Evolutionary conservation across 2,888 invertebrate species (phyloP), one percentile per base, ranked within the genome.

Genomic region (Epirrhoe tristata): DNA sequence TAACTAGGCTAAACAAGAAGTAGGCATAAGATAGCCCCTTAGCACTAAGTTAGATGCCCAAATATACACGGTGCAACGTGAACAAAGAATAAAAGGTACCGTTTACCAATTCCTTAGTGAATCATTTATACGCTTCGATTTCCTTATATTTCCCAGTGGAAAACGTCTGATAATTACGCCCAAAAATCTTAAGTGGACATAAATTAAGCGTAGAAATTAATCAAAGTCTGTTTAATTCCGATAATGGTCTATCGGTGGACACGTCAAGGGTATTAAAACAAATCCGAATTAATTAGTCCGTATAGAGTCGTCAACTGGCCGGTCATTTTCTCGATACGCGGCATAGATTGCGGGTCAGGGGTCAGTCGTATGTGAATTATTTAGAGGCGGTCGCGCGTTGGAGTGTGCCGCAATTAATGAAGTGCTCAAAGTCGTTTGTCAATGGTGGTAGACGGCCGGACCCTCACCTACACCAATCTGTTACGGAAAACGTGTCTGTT

Each of bases 321-420:
- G 81, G 85, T 81, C 80, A 85, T 82, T 86, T 85, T 84, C 79
- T 76, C 79, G 73, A 76, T 82, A 82, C 80, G 79, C 80, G 79
- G 74, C 80, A 81, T 84, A 83, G 82, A 84, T 84, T 85, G 82
- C 81, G 81, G 81, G 75, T 81, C 79, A 81, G 80, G 80, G 84
- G 81, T 81, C 81, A 83, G 81, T 81, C 83, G 84, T 84, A 84
- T 86, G 90, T 88, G 88, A 90, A 91, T 92, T 91, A 93, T 93
- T 91, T 88, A 91, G 87, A 89, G 86, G 86, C 84, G 88, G 90
- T 83, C 81, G 84, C 82, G 82, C 83, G 85, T 85, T 80, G 86
- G 85, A 87, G 83, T 86, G 86, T 83, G 81, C 85, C 87, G 82
- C 90, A 90, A 92, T 91, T 93, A 93, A 91, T 92, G 90, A 89